phyloP scores from a whole-genome alignment of 2,113 vertebrate species.

The Alectura lathami region DNA sequence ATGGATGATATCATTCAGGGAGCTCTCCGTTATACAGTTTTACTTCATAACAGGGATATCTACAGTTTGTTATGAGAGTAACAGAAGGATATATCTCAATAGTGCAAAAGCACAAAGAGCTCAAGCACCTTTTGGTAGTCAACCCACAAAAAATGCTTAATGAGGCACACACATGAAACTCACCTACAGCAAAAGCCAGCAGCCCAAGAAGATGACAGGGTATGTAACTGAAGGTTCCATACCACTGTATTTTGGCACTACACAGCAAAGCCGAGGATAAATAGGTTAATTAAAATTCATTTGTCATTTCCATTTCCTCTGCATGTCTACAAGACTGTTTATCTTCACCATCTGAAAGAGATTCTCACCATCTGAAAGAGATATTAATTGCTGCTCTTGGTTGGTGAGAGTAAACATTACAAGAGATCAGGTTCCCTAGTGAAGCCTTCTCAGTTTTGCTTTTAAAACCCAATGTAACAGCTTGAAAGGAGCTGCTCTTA shows the following conservation, averaged over 20 bases:
- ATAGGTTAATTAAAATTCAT: slow-evolving; percentile 47
- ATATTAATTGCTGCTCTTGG: slow-evolving; percentile 66
- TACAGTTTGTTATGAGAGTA: background rate
- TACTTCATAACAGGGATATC: background rate
- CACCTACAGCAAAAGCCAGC: background rate
- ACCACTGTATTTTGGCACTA: background rate
- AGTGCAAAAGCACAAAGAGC: background rate
- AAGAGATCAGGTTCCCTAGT: slow-evolving; percentile 59
- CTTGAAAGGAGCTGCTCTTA: slow-evolving; percentile 39
- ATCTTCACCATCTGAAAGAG: slow-evolving; percentile 67
- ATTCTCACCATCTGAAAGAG: slow-evolving; percentile 68
- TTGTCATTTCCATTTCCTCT: slow-evolving; percentile 56
- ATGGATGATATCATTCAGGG: background rate
- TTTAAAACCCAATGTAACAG: slow-evolving; percentile 21
- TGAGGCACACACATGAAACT: background rate
- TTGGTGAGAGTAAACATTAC: slow-evolving; percentile 68
- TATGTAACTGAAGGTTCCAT: background rate
- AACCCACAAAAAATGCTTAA: background rate
- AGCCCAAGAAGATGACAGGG: background rate
- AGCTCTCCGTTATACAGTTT: background rate
- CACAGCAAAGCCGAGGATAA: background rate
- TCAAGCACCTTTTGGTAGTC: background rate
- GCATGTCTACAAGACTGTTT: slow-evolving; percentile 67
- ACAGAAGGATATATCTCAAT: background rate
- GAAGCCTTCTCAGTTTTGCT: slow-evolving; percentile 55